Percentiles rank a stretch among this genome's conserved stretches.
phyloP scores from a whole-genome alignment of 2,888 invertebrate genomes.

The Selenia dentaria region DNA sequence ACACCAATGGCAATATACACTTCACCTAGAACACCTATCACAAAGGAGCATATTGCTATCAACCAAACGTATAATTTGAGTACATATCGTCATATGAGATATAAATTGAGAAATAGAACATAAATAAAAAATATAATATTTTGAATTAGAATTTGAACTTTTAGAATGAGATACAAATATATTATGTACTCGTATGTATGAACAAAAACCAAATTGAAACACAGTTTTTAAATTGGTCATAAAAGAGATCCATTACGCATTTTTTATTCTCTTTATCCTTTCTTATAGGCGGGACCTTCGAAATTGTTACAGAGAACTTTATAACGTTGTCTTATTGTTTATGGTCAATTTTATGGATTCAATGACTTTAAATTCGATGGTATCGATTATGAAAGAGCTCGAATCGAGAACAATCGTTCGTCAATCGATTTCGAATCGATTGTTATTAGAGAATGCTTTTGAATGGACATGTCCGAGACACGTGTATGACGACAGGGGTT shows the following conservation, averaged over 20 bases:
- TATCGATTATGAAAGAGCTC: conserved; percentile 20
- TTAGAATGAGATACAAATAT: no score
- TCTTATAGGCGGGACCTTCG: conserved; percentile 22
- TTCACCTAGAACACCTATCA: no score
- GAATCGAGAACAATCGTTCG: conserved; percentile 24
- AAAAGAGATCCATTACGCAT: conserved; percentile 20
- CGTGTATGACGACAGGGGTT: conserved; percentile 44
- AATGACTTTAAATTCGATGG: conserved; percentile 17
- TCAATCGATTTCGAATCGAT: conserved; percentile 28
- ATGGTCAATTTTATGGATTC: conserved; percentile 18
- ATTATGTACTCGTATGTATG: no score
- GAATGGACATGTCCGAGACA: conserved; percentile 42
- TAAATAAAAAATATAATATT: no score
- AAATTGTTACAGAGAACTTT: conserved; percentile 23
- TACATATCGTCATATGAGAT: no score
- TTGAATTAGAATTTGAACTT: no score
- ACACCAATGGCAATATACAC: no score
- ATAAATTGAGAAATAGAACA: no score
- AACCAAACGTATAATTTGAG: no score
- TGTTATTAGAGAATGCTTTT: conserved; percentile 25
- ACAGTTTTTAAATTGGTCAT: conserved; percentile 26
- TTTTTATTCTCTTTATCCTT: conserved; percentile 27
- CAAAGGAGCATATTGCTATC: no score
- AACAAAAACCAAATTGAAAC: conserved; percentile 3
- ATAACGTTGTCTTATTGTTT: conserved; percentile 22